Evolutionary conservation across 2,113 vertebrate genomes (phyloP).

Genomic region (Cololabis saira): DNA sequence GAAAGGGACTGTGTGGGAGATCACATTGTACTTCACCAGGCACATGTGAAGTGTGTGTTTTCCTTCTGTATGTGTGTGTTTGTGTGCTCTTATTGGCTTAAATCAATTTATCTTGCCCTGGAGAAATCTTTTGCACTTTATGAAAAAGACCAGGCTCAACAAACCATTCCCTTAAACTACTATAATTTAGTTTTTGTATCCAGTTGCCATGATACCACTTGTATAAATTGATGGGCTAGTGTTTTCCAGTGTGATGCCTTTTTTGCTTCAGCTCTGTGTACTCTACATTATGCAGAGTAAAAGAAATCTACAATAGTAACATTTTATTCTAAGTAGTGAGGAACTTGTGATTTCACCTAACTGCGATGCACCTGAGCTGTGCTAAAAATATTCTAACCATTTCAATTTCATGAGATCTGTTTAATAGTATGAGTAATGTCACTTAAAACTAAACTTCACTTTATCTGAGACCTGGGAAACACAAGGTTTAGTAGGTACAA

Average conservation of each 20-base stretch:
- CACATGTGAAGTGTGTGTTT: too few relatives aligned
- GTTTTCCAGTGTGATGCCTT: constrained; percentile 7
- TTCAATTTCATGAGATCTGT: too few relatives aligned
- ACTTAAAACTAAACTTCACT: too few relatives aligned
- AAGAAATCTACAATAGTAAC: too few relatives aligned
- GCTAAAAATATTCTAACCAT: too few relatives aligned
- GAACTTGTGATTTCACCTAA: too few relatives aligned
- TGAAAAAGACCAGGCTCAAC: constrained; percentile 42
- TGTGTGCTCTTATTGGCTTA: not conserved
- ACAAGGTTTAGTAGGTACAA: too few relatives aligned
- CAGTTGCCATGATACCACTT: constrained; percentile 61
- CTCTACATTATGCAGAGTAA: too few relatives aligned
- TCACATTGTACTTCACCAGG: not conserved
- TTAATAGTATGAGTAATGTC: too few relatives aligned
- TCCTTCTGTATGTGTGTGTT: not conserved
- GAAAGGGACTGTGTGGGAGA: not conserved
- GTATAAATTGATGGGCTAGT: constrained; percentile 22
- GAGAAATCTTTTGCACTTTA: constrained; percentile 26
- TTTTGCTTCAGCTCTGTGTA: not conserved
- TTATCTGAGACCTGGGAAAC: too few relatives aligned
- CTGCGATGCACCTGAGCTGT: too few relatives aligned
- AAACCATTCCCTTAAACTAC: constrained; percentile 43
- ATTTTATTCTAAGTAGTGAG: too few relatives aligned
- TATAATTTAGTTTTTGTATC: constrained; percentile 44
- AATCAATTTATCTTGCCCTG: constrained; percentile 39